A percentile compares a stretch with the other conserved stretches of the same genome.
Evolutionary conservation across 1,140 invertebrate species (phyloP).

Genomic region (Drosophila mojavensis): DNA sequence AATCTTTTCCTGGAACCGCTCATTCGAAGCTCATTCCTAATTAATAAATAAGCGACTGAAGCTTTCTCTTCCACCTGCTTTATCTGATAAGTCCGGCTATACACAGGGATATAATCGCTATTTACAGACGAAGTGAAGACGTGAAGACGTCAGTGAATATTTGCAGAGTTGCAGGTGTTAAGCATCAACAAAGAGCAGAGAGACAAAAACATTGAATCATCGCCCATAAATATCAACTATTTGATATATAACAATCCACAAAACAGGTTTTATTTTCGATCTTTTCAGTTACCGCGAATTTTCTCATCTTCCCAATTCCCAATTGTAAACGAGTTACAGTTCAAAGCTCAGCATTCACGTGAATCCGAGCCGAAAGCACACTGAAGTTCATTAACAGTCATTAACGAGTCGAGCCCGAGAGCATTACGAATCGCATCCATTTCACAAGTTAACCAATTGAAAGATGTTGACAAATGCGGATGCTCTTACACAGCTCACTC

Average conservation of each 20-base stretch:
- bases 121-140: background rate
- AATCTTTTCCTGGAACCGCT: too few relatives aligned
- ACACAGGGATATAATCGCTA: too few relatives aligned
- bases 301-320: slow-evolving; percentile 3
- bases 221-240: background rate
- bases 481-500: background rate
- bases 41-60: too few relatives aligned
- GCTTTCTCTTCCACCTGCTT: too few relatives aligned
- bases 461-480: slow-evolving; percentile 6
- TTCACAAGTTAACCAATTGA: slow-evolving; percentile 22
- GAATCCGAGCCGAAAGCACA: background rate
- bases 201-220: too few relatives aligned
- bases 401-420: slow-evolving; percentile 18
- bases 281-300: slow-evolving; percentile 12
- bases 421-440: slow-evolving; percentile 9
- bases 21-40: too few relatives aligned
- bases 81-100: too few relatives aligned
- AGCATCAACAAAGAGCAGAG: too few relatives aligned
- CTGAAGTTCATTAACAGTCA: slow-evolving; percentile 33
- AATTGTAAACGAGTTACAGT: slow-evolving; percentile 39
- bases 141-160: background rate
- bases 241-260: background rate
- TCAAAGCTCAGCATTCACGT: slow-evolving; percentile 46
- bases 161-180: background rate
- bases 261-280: slow-evolving; percentile 13